These are phyloP conservation scores for Lathronympha strigana DNA, from an alignment of 2,888 invertebrate genomes.

Conservation along the genomic window DNA sequence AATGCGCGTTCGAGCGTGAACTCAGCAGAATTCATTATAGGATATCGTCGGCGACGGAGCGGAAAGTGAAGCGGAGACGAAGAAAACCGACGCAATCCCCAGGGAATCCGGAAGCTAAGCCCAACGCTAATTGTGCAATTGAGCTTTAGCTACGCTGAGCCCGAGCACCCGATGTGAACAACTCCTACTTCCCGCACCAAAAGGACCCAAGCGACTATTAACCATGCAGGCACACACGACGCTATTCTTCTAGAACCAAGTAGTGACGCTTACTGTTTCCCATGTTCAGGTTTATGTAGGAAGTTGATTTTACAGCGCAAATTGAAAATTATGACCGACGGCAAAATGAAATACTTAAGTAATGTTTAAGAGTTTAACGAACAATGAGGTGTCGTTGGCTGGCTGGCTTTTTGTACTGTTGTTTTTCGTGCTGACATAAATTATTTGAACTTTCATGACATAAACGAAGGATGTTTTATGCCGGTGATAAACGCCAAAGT, in stretches of 20 bases:
- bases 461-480: constrained; percentile 5
- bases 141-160: constrained; percentile 66
- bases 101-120: constrained; percentile 76
- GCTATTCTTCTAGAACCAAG: neutral
- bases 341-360: constrained; percentile 19
- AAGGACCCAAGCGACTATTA: constrained; percentile 41
- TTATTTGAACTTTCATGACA: neutral
- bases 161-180: constrained; percentile 50
- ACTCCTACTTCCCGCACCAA: constrained; percentile 40
- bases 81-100: constrained; percentile 61
- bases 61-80: constrained; percentile 49
- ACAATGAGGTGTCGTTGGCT: constrained; percentile 10
- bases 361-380: constrained; percentile 1
- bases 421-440: neutral
- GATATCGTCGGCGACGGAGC: constrained; percentile 45
- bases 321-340: constrained; percentile 37
- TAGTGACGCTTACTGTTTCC: constrained; percentile 41
- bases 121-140: constrained; percentile 75
- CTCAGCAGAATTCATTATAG: constrained; percentile 17
- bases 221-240: neutral
- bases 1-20: constrained; percentile 6
- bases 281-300: constrained; percentile 41
- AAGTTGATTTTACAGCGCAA: constrained; percentile 34
- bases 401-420: constrained; percentile 1
- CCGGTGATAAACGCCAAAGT: constrained; percentile 13